Evolutionary conservation across 2,797 vertebrate species (phyloP), one percentile per base, ranked within the genome.

Genomic region (Harpagifer antarcticus): DNA sequence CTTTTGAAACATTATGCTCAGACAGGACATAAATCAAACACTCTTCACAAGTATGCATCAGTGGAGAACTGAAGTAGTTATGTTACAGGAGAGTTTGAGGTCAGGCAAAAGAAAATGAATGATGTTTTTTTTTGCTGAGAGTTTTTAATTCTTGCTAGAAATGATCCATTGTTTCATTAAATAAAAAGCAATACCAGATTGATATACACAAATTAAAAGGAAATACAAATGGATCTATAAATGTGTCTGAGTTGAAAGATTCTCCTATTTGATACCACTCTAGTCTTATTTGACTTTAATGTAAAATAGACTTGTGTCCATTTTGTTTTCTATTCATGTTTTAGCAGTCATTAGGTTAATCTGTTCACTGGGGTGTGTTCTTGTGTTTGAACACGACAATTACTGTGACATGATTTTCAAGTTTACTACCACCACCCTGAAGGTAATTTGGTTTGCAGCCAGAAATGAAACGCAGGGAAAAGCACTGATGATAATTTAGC

Each of bases 21-120:
- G 69, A 42, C 71, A 49, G 33, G 44, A 27, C 43, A 78, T 76
- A 82, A 83, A 81, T 73, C 64, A 73, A 27, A 33, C 31, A 16
- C 68, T 70, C 61, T 66, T 86, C 57, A 71, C 62, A 53, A 60
- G 23, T 53, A 33, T 45, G 16, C 40, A 58, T 43, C 14, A 63
- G 48, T 60, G 76, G 75, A 83, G 74, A 77, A 65, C 48, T 3
- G 37, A 64, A 42, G 61, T 64, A 52, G 55, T 63, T 40, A 53
- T 44, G 47, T 68, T 61, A 43, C 65, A 82, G 71, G 54, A 82
- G 49, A 78, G 68, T 58, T 73, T 53, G 23, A 58, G 42, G 59
- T 76, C 64, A 47, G 33, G 53, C 27, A 37, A 45, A 4, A 60
- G 16, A 31, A 83, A 69, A 54, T 54, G 27, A 76, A 68, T 50